phyloP scores from a whole-genome alignment of 2,113 vertebrate species.

The Noctilio leporinus region DNA sequence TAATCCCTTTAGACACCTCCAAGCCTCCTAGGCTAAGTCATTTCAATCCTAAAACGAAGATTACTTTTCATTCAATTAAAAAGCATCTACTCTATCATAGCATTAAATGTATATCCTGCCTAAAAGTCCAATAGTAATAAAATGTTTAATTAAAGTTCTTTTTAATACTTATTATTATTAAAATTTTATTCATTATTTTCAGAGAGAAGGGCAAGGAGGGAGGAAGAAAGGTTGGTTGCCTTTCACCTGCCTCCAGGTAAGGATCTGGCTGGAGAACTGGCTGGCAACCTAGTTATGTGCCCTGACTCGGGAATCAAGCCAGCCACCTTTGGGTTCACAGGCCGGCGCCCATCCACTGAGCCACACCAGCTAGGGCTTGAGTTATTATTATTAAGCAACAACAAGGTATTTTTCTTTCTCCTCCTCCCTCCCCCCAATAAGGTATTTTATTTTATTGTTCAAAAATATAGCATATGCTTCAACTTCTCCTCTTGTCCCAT shows the following conservation, averaged over 20 bases:
- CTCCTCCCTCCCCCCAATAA: too few relatives aligned
- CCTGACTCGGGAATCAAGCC: too few relatives aligned
- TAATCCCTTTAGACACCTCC: neutral
- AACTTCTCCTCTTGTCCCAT: neutral
- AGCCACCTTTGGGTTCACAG: too few relatives aligned
- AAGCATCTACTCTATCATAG: neutral
- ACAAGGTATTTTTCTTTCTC: neutral
- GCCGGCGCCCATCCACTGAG: too few relatives aligned
- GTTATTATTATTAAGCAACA: constrained; percentile 2
- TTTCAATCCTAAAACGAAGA: constrained; percentile 14
- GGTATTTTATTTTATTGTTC: neutral
- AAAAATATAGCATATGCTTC: neutral
- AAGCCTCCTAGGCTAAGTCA: neutral
- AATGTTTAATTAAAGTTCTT: constrained; percentile 20
- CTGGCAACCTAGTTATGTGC: too few relatives aligned
- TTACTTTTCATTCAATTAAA: neutral
- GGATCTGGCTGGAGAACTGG: too few relatives aligned
- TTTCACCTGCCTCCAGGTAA: too few relatives aligned
- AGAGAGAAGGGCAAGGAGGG: too few relatives aligned
- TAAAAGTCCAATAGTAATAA: neutral
- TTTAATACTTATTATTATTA: constrained; percentile 3
- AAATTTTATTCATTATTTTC: too few relatives aligned
- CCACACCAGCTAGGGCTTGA: too few relatives aligned
- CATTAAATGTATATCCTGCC: constrained; percentile 1
- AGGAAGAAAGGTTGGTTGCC: too few relatives aligned